Base-by-base conservation (phyloP, 2,888 invertebrate species). In the Melanostoma scalare region DNA sequence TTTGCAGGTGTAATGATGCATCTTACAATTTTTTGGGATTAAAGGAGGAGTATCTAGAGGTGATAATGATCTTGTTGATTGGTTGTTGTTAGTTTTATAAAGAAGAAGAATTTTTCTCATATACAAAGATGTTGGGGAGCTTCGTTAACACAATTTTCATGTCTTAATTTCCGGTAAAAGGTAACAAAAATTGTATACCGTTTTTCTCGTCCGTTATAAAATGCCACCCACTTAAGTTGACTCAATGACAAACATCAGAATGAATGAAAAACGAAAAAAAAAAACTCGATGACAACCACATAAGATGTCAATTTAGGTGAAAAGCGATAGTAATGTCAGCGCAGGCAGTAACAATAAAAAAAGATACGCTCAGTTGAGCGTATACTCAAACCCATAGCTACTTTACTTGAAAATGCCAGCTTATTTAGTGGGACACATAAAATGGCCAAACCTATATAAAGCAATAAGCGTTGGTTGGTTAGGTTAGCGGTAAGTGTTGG, bases 51-150 rank as follows among this genome's bases (percentile, higher is more conserved):
- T 65, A 74, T 30, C 65, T 44, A 2, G 42, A 76, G 80, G 85
- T 68, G 85, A 85, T 85, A 85, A 85, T 85, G 85, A 85, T 85
- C 85, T 85, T 85, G 85, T 85, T 85, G 85, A 85, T 78, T 75
- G 84, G 67, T 63, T 68, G 85, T 85, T 80, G 85, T 85, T 80
- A 69, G 80, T 72, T 79, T 80, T 79, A 68, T 67, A 35, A 56
- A 48, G 56, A 68, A 61, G 50, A 20, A 63, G 40, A 50, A 63
- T 63, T 20, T 20, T 20, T 20, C n/a, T 31, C 46, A 44, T 44
- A 61, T 35, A 48, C 9, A 52, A 50, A 31, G 38, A 20, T 55
- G n/a, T 48, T 31, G 56, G 46, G 38, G 42, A 58, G 9, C 38
- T 63, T 60, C 46, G 53, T 71, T 74, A 84, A 79, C 52, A 46